phyloP scores from a whole-genome alignment of 2,797 vertebrate genomes.

The Leuciscus waleckii region DNA sequence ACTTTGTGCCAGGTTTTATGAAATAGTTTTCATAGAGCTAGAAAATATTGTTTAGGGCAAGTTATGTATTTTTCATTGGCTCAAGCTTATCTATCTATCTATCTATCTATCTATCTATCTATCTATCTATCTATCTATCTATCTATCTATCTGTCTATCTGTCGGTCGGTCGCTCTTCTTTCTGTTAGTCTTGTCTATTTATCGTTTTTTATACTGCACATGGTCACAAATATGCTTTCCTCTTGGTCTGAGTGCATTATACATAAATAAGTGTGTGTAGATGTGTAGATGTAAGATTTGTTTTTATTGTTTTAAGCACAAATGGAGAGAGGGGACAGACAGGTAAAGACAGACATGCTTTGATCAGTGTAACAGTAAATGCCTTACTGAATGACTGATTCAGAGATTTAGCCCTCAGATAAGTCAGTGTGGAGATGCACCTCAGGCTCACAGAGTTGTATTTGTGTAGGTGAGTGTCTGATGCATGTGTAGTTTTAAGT shows the following conservation, averaged over 20 bases:
- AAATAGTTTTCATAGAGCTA: too few species aligned
- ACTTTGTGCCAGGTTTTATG: too few species aligned
- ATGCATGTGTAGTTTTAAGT: slow-evolving; percentile 31
- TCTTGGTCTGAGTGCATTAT: neutral
- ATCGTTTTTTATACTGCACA: neutral
- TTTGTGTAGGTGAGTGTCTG: slow-evolving; percentile 51
- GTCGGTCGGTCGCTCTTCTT: too few species aligned
- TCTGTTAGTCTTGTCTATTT: neutral
- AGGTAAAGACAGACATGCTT: neutral
- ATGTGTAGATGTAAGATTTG: neutral
- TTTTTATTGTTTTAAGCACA: neutral
- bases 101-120: too few species aligned
- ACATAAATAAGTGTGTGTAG: neutral
- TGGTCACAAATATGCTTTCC: neutral
- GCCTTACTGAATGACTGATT: neutral
- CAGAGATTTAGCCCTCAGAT: neutral
- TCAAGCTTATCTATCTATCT: too few species aligned
- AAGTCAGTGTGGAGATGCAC: neutral
- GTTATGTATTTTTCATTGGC: too few species aligned
- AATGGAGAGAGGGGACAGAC: neutral
- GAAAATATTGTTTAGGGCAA: too few species aligned
- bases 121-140: neutral
- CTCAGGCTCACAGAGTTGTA: neutral
- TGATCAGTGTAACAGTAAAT: neutral
- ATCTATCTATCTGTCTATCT: too few species aligned